Evolutionary conservation across 2,888 invertebrate genomes (phyloP).

Genomic region (Anoplius nigerrimus): DNA sequence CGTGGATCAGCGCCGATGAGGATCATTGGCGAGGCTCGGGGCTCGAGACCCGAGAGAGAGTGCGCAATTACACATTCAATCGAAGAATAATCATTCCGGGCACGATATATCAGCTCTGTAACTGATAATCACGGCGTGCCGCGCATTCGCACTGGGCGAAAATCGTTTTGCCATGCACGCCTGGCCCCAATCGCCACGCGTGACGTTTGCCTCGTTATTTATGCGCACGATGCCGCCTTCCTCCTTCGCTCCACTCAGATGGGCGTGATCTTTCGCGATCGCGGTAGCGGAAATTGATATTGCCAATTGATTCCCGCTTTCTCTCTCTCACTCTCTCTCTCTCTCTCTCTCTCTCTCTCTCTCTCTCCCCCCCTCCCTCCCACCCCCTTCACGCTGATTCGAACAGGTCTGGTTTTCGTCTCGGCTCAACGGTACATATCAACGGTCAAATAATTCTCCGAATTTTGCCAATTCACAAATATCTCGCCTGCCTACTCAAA

Average conservation of each 20-base stretch:
- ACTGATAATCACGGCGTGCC: conserved; percentile 46
- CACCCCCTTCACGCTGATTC: conserved; percentile 3
- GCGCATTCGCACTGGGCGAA: conserved; percentile 2
- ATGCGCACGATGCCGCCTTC: conserved; percentile 38
- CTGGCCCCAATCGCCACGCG: conserved; percentile 38
- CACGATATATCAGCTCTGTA: conserved; percentile 56
- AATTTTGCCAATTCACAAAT: no score
- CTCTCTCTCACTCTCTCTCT: conserved; percentile 22
- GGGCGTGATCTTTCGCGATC: conserved; percentile 12
- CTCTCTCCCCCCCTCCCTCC: conserved; percentile 9
- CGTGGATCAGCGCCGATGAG: no score
- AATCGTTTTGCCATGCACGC: conserved; percentile 22
- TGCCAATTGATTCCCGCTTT: conserved; percentile 22
- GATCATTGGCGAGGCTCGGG: no score
- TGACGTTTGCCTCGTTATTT: conserved; percentile 53
- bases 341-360: background rate
- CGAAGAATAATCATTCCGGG: conserved; percentile 59
- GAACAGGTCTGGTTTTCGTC: no score
- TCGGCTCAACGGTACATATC: no score
- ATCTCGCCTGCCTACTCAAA: no score
- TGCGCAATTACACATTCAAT: conserved; percentile 68
- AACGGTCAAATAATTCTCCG: no score
- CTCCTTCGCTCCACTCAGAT: conserved; percentile 5
- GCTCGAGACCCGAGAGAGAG: conserved; percentile 24
- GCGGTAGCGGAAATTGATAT: conserved; percentile 28